These are phyloP conservation scores for Manis javanica DNA, from an alignment of 2,797 vertebrate species.

Conservation along the genomic window DNA sequence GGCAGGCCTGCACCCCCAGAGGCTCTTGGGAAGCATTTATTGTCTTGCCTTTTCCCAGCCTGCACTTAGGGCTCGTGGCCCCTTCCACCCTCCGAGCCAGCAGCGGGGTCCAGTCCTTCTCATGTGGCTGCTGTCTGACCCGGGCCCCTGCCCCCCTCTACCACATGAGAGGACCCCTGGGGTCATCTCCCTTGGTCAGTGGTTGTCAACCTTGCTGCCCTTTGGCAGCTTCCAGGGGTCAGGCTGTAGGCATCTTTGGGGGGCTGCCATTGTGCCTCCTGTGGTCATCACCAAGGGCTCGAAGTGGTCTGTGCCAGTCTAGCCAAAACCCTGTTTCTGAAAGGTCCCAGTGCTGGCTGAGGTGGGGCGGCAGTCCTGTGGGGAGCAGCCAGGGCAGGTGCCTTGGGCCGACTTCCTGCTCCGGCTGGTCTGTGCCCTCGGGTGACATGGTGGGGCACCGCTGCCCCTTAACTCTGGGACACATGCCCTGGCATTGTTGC, in stretches of 20 bases:
- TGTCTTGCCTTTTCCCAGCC: background rate
- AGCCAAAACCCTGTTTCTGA: no score
- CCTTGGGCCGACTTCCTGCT: no score
- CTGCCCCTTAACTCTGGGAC: background rate
- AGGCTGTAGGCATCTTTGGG: rapidly evolving
- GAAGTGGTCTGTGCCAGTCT: background rate
- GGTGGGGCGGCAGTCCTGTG: rapidly evolving
- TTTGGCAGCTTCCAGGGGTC: rapidly evolving
- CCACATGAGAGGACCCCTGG: rapidly evolving
- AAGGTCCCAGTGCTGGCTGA: rapidly evolving
- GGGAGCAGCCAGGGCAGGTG: no score
- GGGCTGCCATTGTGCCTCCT: rapidly evolving
- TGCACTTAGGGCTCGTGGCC: rapidly evolving
- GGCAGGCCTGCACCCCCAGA: rapidly evolving
- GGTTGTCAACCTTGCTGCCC: rapidly evolving
- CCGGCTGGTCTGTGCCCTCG: rapidly evolving
- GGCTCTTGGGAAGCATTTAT: rapidly evolving
- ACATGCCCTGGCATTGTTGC: rapidly evolving
- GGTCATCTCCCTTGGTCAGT: rapidly evolving
- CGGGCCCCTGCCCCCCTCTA: rapidly evolving
- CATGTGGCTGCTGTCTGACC: rapidly evolving
- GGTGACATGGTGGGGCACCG: rapidly evolving
- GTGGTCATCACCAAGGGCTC: rapidly evolving
- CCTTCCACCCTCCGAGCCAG: rapidly evolving
- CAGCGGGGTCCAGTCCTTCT: rapidly evolving